Evolutionary conservation across 1,140 invertebrate species (phyloP).

Genomic region (Tetramorium simillimum): DNA sequence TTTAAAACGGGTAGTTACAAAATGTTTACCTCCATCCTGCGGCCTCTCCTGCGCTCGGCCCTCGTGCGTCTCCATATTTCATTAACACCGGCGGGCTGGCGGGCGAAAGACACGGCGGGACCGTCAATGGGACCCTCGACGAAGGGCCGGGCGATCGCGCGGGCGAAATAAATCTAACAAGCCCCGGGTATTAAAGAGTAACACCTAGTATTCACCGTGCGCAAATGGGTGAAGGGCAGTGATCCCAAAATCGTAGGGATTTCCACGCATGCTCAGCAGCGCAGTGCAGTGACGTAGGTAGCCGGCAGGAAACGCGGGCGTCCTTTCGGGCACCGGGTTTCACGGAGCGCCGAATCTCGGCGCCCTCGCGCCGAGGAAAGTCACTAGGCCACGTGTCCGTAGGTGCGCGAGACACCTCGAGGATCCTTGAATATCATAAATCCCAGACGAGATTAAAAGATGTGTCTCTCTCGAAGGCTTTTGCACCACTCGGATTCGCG

Average conservation of each 20-base stretch:
- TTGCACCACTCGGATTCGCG: too few species aligned
- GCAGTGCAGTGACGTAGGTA: background rate
- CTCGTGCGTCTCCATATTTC: slow-evolving; percentile 75
- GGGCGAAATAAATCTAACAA: background rate
- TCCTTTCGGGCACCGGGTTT: background rate
- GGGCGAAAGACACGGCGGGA: background rate
- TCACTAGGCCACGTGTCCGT: background rate
- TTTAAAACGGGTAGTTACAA: slow-evolving; percentile 44
- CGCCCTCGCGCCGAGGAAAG: background rate
- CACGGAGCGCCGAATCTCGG: too few species aligned
- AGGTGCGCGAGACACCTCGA: background rate
- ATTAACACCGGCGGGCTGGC: slow-evolving; percentile 48
- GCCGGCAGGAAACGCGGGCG: background rate
- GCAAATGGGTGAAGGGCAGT: slow-evolving; percentile 27
- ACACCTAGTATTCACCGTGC: slow-evolving; percentile 17
- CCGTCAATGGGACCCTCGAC: background rate
- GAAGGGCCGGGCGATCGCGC: background rate
- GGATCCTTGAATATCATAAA: background rate
- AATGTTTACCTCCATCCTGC: slow-evolving; percentile 76
- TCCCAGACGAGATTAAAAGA: background rate
- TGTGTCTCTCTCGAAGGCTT: background rate
- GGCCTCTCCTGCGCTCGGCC: slow-evolving; percentile 69
- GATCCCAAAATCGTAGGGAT: slow-evolving; percentile 26
- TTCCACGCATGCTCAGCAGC: slow-evolving; percentile 9
- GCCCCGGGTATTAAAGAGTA: background rate